Conservation (phyloP, 2,113 vertebrate species). For the Esox niger region DNA sequence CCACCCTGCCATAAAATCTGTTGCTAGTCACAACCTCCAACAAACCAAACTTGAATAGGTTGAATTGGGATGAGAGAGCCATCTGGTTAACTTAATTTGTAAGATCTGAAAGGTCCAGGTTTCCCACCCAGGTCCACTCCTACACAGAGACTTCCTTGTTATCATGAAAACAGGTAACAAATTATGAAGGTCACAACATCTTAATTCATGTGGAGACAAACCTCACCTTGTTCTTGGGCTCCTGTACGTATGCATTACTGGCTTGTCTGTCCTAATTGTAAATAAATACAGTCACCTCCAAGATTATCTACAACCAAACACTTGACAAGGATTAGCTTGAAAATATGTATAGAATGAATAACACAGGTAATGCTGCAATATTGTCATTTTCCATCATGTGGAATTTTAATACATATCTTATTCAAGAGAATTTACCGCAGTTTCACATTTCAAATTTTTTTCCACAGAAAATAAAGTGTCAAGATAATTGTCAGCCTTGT, state of each 20-base stretch:
- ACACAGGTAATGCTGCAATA: too few species aligned
- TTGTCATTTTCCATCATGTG: too few species aligned
- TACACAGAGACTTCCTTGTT: not conserved
- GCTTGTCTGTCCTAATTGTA: not conserved
- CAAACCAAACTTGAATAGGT: not conserved
- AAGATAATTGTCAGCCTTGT: too few species aligned
- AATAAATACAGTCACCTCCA: slow-evolving; percentile 48
- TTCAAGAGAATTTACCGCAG: too few species aligned
- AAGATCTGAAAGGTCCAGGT: too few species aligned
- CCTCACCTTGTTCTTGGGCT: not conserved
- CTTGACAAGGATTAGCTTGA: too few species aligned
- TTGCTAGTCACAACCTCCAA: not conserved
- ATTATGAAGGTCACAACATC: not conserved
- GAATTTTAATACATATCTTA: too few species aligned
- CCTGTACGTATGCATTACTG: not conserved
- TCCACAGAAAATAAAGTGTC: too few species aligned
- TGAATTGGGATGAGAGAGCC: not conserved
- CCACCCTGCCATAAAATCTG: not conserved
- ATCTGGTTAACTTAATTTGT: too few species aligned
- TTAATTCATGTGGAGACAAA: not conserved
- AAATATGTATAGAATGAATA: too few species aligned
- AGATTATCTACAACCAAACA: too few species aligned
- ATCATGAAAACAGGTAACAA: not conserved
- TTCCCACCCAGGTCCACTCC: not conserved
- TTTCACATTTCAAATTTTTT: too few species aligned